Percentiles rank a stretch among this genome's conserved stretches.
These are phyloP conservation scores for Morpho deidamia DNA, from an alignment of 2,888 invertebrate genomes.

Conservation along the genomic window DNA sequence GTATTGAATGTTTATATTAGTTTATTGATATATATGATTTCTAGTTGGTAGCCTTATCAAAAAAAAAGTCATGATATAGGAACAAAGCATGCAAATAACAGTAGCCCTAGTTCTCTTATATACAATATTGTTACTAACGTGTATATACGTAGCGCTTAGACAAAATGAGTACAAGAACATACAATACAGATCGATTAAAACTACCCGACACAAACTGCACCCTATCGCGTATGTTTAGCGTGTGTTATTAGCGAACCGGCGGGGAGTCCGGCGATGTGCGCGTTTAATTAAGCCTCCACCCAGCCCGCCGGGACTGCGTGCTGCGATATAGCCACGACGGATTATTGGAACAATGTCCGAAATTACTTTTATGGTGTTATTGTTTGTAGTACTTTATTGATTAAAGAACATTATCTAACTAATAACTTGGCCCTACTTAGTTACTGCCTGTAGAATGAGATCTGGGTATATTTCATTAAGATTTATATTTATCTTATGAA, in stretches of 20 bases:
- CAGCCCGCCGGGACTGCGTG: constrained; percentile 57
- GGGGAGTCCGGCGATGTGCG: constrained; percentile 56
- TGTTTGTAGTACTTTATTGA: constrained; percentile 14
- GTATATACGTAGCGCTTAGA: not conserved
- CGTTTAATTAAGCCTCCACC: constrained; percentile 74
- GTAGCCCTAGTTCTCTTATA: too few species aligned
- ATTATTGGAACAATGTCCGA: constrained; percentile 51
- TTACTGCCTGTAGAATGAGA: too few species aligned
- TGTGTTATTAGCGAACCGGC: constrained; percentile 57
- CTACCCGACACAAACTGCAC: constrained; percentile 51
- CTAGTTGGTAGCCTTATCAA: too few species aligned
- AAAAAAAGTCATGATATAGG: too few species aligned
- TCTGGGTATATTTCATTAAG: too few species aligned
- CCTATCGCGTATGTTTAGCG: constrained; percentile 52
- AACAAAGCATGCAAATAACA: too few species aligned
- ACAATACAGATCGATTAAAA: constrained; percentile 3
- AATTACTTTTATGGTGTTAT: constrained; percentile 35
- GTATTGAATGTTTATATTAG: too few species aligned
- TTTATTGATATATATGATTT: too few species aligned
- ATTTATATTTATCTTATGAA: too few species aligned
- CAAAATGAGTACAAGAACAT: not conserved
- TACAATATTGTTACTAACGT: too few species aligned
- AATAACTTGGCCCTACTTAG: too few species aligned
- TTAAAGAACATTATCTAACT: not conserved
- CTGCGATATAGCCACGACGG: constrained; percentile 46